These are phyloP conservation scores for Trigoniulus corallinus DNA, from an alignment of 1,140 invertebrate genomes.

Conservation along the genomic window DNA sequence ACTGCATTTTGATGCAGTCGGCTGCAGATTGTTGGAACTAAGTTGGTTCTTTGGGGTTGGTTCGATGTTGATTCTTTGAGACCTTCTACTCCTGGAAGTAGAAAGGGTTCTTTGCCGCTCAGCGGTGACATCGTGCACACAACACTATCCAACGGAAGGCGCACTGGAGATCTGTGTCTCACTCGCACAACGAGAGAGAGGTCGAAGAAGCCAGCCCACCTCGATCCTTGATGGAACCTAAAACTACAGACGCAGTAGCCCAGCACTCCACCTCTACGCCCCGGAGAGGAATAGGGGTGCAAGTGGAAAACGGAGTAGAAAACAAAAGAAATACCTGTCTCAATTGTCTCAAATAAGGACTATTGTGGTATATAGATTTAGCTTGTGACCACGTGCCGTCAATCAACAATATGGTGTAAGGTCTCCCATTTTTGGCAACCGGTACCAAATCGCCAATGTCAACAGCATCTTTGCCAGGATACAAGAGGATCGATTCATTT, in stretches of 20 bases:
- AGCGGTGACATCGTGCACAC: no score
- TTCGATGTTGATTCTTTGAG: no score
- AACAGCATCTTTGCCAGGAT: slow-evolving; percentile 57
- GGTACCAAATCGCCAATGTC: slow-evolving; percentile 33
- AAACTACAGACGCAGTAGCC: slow-evolving; percentile 6
- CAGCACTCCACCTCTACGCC: no score
- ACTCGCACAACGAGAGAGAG: no score
- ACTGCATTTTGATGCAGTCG: no score
- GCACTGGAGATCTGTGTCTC: no score
- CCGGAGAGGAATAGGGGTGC: no score
- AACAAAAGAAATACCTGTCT: slow-evolving; percentile 21
- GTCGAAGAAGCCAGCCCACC: background rate
- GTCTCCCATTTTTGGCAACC: slow-evolving; percentile 16
- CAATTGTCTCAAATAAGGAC: slow-evolving; percentile 22
- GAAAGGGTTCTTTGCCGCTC: no score
- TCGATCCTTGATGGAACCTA: background rate
- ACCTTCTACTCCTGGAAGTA: no score
- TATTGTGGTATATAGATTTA: slow-evolving; percentile 37
- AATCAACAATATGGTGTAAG: slow-evolving; percentile 65
- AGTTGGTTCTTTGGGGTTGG: no score
- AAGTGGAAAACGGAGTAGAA: slow-evolving; percentile 2
- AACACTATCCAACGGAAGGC: no score
- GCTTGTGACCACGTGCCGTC: slow-evolving; percentile 92
- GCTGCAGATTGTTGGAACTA: no score
- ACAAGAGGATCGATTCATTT: slow-evolving; percentile 44